phyloP scores from a whole-genome alignment of 2,797 vertebrate species.

The Bradypus variegatus region DNA sequence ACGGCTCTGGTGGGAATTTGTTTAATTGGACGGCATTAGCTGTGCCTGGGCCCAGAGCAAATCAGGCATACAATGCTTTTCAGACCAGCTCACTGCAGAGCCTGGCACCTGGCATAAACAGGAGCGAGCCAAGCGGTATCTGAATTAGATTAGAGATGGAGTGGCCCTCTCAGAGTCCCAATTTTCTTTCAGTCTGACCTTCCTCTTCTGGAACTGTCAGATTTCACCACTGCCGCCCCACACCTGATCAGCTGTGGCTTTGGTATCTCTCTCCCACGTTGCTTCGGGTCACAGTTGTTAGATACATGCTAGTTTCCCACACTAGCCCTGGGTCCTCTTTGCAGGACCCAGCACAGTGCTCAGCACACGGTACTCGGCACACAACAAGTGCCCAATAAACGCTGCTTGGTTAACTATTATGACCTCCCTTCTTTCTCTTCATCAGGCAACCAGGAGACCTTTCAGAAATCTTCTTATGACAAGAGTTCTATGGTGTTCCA shows the following conservation, averaged over 20 bases:
- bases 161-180: not conserved
- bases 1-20: slow-evolving; percentile 34
- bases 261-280: not conserved
- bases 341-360: not conserved
- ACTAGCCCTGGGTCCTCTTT: not conserved
- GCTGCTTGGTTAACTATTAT: not conserved
- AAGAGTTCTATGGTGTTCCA: not conserved
- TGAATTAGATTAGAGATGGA: not conserved
- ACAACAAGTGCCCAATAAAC: not conserved
- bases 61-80: not conserved
- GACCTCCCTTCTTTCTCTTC: not conserved
- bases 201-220: not conserved
- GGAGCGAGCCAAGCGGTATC: not conserved
- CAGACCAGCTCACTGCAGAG: not conserved
- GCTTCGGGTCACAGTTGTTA: not conserved
- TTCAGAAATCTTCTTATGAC: not conserved
- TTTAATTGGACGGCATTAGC: slow-evolving; percentile 26
- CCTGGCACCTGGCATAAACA: not conserved
- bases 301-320: not conserved
- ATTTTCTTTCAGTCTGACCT: not conserved
- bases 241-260: not conserved
- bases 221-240: not conserved
- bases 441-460: not conserved
- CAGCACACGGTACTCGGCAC: not conserved
- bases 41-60: not conserved